Conservation (phyloP, 2,888 invertebrate genomes). For the Venusia cambrica region DNA sequence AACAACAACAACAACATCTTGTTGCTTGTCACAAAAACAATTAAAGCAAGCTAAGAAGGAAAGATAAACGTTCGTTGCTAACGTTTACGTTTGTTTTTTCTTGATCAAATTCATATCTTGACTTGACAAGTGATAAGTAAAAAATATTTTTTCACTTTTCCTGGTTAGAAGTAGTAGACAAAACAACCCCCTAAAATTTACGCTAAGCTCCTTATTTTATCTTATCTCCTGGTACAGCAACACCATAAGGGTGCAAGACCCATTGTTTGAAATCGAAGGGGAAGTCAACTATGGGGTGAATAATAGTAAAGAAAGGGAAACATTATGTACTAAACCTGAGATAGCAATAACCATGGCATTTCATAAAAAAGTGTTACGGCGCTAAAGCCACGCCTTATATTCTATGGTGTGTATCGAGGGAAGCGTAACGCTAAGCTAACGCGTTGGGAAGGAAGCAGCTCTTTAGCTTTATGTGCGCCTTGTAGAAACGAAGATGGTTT, state of each 20-base stretch:
- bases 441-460: conserved; percentile 14
- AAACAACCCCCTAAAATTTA: conserved; percentile 30
- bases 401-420: conserved; percentile 15
- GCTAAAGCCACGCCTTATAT: conserved; percentile 17
- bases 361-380: conserved; percentile 17
- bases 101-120: too few species aligned
- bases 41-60: too few species aligned
- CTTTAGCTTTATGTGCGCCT: conserved; percentile 31
- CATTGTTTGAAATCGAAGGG: conserved; percentile 38
- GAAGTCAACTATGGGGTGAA: conserved; percentile 24
- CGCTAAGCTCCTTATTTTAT: conserved; percentile 46
- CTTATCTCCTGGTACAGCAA: conserved; percentile 58
- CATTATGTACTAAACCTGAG: conserved; percentile 20
- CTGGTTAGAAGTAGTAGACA: neutral
- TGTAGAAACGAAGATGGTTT: conserved; percentile 27
- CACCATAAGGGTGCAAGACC: conserved; percentile 58
- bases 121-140: too few species aligned
- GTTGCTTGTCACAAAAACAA: too few species aligned
- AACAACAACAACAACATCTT: too few species aligned
- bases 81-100: too few species aligned
- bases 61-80: too few species aligned
- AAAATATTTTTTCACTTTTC: neutral
- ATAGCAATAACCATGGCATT: conserved; percentile 24
- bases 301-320: conserved; percentile 24
- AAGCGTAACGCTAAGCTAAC: conserved; percentile 9